Percentiles rank a stretch among this genome's conserved stretches.
Evolutionary conservation across 2,888 invertebrate species (phyloP).

Genomic region (Galerucella calmariensis): DNA sequence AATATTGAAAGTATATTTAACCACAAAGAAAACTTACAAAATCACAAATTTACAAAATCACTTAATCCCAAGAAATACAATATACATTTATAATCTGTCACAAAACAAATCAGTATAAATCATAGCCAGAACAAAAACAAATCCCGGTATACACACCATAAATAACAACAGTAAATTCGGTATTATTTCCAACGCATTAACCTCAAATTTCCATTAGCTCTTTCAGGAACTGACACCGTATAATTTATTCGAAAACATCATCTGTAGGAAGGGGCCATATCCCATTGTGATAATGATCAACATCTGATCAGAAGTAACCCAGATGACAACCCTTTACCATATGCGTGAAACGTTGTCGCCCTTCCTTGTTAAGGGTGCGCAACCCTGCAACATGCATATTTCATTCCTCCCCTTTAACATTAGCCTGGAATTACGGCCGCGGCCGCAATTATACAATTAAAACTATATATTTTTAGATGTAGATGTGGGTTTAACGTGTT

Average conservation of each 20-base stretch:
- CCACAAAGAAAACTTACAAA: neutral
- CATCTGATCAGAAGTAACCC: slow-evolving; percentile 46
- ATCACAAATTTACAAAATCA: too few species aligned
- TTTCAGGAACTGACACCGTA: slow-evolving; percentile 45
- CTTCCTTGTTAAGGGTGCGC: slow-evolving; percentile 59
- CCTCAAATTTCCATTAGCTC: slow-evolving; percentile 52
- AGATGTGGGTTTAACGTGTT: slow-evolving; percentile 33
- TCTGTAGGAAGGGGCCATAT: slow-evolving; percentile 43
- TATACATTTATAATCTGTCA: slow-evolving; percentile 17
- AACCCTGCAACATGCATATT: slow-evolving; percentile 59
- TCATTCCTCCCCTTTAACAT: slow-evolving; percentile 58
- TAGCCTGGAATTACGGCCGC: slow-evolving; percentile 59
- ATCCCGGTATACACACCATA: slow-evolving; percentile 30
- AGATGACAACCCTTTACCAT: slow-evolving; percentile 52
- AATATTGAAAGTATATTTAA: neutral
- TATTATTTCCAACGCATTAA: slow-evolving; percentile 51
- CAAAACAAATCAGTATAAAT: slow-evolving; percentile 31
- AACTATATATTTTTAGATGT: slow-evolving; percentile 41
- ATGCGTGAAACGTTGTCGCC: slow-evolving; percentile 62
- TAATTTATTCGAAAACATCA: slow-evolving; percentile 50
- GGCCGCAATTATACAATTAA: slow-evolving; percentile 62
- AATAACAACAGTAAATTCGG: slow-evolving; percentile 48
- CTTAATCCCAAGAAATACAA: neutral
- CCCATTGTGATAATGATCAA: slow-evolving; percentile 47
- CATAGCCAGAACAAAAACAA: slow-evolving; percentile 34